Conservation (phyloP, 2,888 invertebrate genomes). For the Asteroscopus sphinx region DNA sequence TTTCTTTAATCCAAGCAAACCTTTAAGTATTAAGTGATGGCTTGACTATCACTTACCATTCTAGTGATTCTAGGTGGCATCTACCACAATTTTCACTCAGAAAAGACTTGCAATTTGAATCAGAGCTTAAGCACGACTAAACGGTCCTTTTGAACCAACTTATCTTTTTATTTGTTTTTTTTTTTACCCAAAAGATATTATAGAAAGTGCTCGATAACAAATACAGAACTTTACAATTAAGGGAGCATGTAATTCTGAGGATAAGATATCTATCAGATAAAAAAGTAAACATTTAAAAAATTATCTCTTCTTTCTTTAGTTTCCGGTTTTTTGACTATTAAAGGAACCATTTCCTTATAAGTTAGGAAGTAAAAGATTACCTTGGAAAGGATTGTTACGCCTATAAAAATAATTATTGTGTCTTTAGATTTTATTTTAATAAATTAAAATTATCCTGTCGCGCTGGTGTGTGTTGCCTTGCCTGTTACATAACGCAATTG, state of each 20-base stretch:
- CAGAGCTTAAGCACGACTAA: conserved; percentile 6
- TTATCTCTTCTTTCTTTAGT: conserved; percentile 25
- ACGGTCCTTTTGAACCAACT: neutral
- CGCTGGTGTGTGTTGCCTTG: too few species aligned
- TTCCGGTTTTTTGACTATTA: conserved; percentile 27
- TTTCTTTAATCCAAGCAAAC: too few species aligned
- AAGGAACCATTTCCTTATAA: neutral
- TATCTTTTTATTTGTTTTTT: conserved; percentile 25
- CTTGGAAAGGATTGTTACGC: too few species aligned
- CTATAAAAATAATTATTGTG: too few species aligned
- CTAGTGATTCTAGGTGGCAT: neutral
- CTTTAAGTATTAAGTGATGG: neutral
- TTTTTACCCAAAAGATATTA: neutral
- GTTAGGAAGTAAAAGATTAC: too few species aligned
- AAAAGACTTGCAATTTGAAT: neutral
- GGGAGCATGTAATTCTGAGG: conserved; percentile 6
- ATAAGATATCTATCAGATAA: conserved; percentile 17
- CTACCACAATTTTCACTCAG: neutral
- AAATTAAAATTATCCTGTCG: too few species aligned
- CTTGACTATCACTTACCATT: conserved; percentile 17
- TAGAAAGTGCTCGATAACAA: conserved; percentile 30
- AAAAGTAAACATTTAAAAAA: neutral
- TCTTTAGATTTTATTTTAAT: too few species aligned
- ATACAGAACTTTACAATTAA: conserved; percentile 44
- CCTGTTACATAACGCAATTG: too few species aligned